Evolutionary conservation across 2,113 vertebrate genomes (phyloP).

Genomic region (Oryzias curvinotus): DNA sequence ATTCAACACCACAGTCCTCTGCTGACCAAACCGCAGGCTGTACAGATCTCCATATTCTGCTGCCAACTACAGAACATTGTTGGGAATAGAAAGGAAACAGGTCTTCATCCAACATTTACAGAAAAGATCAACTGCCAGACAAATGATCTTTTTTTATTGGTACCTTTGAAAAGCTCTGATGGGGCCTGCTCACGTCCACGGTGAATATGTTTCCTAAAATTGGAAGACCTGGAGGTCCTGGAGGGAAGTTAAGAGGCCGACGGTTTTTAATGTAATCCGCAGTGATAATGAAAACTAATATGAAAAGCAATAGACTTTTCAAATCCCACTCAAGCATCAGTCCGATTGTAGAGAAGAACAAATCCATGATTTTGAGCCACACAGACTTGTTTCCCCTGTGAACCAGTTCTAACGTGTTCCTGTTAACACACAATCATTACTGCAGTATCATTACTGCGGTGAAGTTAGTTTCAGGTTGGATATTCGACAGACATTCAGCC

Average conservation of each 20-base stretch:
- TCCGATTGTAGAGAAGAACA: slow-evolving; percentile 5
- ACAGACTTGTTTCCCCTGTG: not conserved
- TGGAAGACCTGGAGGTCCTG: slow-evolving; percentile 50
- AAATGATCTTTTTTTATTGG: not conserved
- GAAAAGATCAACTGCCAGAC: not conserved
- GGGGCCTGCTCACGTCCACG: slow-evolving; percentile 22
- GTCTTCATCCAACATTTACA: not conserved
- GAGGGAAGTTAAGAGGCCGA: slow-evolving; percentile 38
- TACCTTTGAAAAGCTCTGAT: slow-evolving; percentile 46
- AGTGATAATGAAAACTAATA: slow-evolving; percentile 48
- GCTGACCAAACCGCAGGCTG: slow-evolving; percentile 44
- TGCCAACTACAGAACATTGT: slow-evolving; percentile 34
- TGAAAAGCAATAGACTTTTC: slow-evolving; percentile 72
- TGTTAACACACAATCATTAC: too few species aligned
- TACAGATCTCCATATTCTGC: slow-evolving; percentile 45
- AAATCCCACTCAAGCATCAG: slow-evolving; percentile 28
- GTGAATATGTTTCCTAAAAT: slow-evolving; percentile 52
- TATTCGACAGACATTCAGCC: too few species aligned
- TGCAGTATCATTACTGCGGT: too few species aligned
- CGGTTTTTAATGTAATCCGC: slow-evolving; percentile 45
- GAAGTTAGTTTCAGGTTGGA: too few species aligned
- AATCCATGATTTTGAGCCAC: slow-evolving; percentile 32
- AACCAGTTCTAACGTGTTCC: too few species aligned
- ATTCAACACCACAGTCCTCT: slow-evolving; percentile 46
- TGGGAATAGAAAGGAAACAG: too few species aligned